A percentile compares a stretch with the other conserved stretches of the same genome.
These are phyloP conservation scores for Dryoscopus gambensis DNA, from an alignment of 2,113 vertebrate genomes.

Conservation along the genomic window DNA sequence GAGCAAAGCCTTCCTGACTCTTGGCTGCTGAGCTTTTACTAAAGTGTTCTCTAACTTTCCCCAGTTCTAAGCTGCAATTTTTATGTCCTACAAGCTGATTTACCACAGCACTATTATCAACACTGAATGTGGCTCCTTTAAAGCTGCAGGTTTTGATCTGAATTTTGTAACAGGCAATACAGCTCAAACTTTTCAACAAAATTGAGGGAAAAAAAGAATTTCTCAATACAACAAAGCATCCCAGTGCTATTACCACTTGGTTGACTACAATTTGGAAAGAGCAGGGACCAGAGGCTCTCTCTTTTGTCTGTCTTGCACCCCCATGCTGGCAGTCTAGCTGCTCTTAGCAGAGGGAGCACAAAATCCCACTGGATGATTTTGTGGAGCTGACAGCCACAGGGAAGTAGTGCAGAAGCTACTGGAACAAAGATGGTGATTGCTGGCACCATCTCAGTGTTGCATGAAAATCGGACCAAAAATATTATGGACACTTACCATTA, in stretches of 20 bases:
- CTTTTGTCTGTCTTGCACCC: not conserved
- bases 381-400: not conserved
- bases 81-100: not conserved
- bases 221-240: not conserved
- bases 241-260: not conserved
- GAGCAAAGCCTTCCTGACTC: not conserved
- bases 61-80: not conserved
- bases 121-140: not conserved
- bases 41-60: not conserved
- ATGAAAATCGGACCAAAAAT: not conserved
- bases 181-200: not conserved
- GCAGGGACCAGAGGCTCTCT: not conserved
- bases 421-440: not conserved
- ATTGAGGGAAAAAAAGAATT: not conserved
- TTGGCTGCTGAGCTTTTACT: not conserved
- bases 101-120: not conserved
- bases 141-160: not conserved
- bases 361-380: not conserved
- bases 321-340: not conserved
- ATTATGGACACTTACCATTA: not conserved
- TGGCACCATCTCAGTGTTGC: not conserved
- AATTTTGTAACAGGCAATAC: not conserved
- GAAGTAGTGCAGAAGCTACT: not conserved
- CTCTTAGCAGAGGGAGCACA: not conserved
- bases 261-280: not conserved